Evolutionary conservation across 2,888 invertebrate species (phyloP).

Genomic region (Melolontha melolontha): DNA sequence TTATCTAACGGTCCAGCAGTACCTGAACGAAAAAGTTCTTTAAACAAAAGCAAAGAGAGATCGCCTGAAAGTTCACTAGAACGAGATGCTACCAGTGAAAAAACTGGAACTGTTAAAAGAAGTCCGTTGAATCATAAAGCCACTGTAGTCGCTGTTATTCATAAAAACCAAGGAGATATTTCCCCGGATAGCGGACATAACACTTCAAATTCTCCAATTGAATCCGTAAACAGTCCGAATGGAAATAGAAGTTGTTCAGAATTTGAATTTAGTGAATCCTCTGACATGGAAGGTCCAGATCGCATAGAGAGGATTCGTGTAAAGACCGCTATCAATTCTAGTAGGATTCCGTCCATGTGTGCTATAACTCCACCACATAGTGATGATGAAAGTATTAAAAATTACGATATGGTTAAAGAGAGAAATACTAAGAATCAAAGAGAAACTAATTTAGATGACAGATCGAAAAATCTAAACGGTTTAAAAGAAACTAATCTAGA

Average conservation of each 20-base stretch:
- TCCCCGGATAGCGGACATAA: conserved; percentile 86
- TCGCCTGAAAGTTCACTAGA: conserved; percentile 67
- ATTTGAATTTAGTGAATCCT: conserved; percentile 87
- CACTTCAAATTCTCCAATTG: conserved; percentile 83
- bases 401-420: conserved; percentile 50
- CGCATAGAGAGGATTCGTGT: conserved; percentile 86
- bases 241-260: conserved; percentile 79
- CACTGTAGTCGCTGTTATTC: conserved; percentile 71
- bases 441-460: conserved; percentile 19
- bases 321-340: conserved; percentile 88
- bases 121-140: conserved; percentile 67
- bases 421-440: conserved; percentile 41
- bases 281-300: conserved; percentile 89
- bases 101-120: conserved; percentile 64
- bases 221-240: conserved; percentile 78
- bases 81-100: conserved; percentile 59
- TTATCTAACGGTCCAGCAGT: conserved; percentile 77
- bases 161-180: conserved; percentile 74
- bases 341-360: conserved; percentile 92
- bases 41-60: conserved; percentile 68
- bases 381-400: conserved; percentile 80
- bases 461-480: background rate
- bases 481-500: conserved; percentile 43
- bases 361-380: conserved; percentile 90
- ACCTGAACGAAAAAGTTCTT: conserved; percentile 85